Conservation (phyloP, 2,888 invertebrate genomes). For the Augiades crinisus region DNA sequence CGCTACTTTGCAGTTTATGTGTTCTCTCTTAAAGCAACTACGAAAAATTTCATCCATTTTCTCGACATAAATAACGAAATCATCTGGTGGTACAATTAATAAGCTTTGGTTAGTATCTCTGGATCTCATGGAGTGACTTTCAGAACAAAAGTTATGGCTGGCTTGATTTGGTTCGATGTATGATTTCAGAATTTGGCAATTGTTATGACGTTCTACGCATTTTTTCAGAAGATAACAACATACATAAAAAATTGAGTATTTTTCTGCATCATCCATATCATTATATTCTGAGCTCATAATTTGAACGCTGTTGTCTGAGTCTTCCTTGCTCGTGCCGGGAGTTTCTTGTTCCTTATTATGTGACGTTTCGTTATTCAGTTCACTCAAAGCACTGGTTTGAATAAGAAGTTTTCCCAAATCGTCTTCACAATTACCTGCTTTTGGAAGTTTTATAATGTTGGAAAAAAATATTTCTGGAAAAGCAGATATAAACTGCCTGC, state of each 20-base stretch:
- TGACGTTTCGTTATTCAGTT: not conserved
- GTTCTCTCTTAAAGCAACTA: conserved; percentile 32
- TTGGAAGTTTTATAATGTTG: not conserved
- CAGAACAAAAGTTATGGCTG: no score
- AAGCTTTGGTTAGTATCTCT: conserved; percentile 1
- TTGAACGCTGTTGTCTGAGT: no score
- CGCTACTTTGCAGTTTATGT: conserved; percentile 5
- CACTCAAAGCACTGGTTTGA: not conserved
- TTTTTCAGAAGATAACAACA: conserved; percentile 10
- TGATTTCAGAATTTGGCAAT: no score
- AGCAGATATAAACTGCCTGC: conserved; percentile 10
- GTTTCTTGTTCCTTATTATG: not conserved
- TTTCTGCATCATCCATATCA: no score
- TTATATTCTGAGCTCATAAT: no score
- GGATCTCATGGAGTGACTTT: not conserved
- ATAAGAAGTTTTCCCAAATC: not conserved
- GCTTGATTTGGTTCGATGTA: no score
- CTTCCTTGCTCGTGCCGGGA: no score
- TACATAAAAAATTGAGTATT: conserved; percentile 10
- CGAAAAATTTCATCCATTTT: conserved; percentile 20
- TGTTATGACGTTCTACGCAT: conserved; percentile 5
- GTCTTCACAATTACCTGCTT: not conserved
- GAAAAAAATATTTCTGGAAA: not conserved
- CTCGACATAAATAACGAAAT: conserved; percentile 5
- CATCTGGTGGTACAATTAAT: conserved; percentile 11